Base-by-base conservation (phyloP, 1,140 invertebrate species). In the Lordiphosa stackelbergi region DNA sequence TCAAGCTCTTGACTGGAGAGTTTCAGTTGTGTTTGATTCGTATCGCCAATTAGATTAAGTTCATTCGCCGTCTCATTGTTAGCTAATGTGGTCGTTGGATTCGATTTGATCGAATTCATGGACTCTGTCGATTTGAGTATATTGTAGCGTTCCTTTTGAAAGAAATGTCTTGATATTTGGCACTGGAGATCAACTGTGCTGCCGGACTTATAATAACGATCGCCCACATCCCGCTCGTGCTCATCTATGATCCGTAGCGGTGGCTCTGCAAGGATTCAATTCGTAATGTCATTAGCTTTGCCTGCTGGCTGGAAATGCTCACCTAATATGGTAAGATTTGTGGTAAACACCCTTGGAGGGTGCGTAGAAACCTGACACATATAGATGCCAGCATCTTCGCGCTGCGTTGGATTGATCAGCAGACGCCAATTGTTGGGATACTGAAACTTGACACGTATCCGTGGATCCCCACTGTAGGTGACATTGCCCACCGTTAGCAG, bases 341-440 rank as follows among this genome's bases (percentile, higher is more conserved):
- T 90, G 62, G 90, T 90, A 75, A 92, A 90, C 8, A 91, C 91
- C 73, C 91, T 88, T 51, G 93, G 94, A n/a, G 94, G 94, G 89
- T 95, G 93, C 34, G 94, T 95, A 6, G 94, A 93, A 70, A 96
- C 93, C 91, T 95, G 94, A 88, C 94, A 96, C 90, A 95, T 93
- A 59, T 95, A 96, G 8, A 93, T 88, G 10, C 94, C 94, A 19
- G 92, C 93, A 73, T 95, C 94, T 40, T 91, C 90, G 51, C 91
- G 89, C 41, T 91, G 92, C 19, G 94, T 93, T 68, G 93, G 94
- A 66, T 92, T 91, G 53, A 96, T 95, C 86, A 93, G 60, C 35
- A 96, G 88, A 59, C 93, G 91, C 93, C 94, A 95, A 88, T 96
- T 95, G 87, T 94, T 95, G 8, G 94, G 93, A 85, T 96, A 95